Evolutionary conservation across 2,797 vertebrate species (phyloP), one percentile per base, ranked within the genome.

Genomic region (Hylomyscus alleni): DNA sequence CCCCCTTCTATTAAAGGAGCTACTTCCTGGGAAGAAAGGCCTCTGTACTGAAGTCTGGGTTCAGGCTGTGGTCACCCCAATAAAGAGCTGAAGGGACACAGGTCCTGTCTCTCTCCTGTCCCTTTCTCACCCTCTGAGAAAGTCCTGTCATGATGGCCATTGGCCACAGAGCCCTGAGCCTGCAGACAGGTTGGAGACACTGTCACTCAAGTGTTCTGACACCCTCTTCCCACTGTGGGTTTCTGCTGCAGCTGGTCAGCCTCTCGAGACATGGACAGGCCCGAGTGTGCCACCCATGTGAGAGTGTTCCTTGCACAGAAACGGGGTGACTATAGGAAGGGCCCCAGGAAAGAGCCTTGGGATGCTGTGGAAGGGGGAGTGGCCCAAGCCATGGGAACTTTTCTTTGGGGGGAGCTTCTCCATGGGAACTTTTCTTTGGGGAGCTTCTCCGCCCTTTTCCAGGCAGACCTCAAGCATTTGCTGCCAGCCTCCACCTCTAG

Each of bases 141-240:
- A 14, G 0, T 11, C 69, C 52, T 26, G 37, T 34, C 11, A n/a
- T 1, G 1, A 17, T 24, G 1, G 58, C 58, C 29, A 0, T 34
- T 12, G 3, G 75, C 50, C 54, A 52, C 0, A 0, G 34, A 1
- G 17, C 0, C 0, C 54, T 52, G 15, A 3, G 29, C 0, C 0
- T 29, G 2, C 44, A 40, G 26, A 73, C 24, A 10, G 3, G 22
- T 52, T 2, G 4, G 4, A 14, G 8, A 10, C 47, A 13, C 34
- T 56, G 31, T 22, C 77, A 69, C 22, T 4, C 37, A 82, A 40
- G 81, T 24, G 52, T 24, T 60, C 58, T 15, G 50, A 14, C 11
- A 26, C 10, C 0, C 54, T 58, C 31, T 86, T 62, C 84, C 52
- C 75, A 10, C 12, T 4, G 47, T 31, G 2, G 24, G 76, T 44